These are phyloP conservation scores for Heliconius nattereri DNA, from an alignment of 1,140 invertebrate genomes.

Conservation along the genomic window DNA sequence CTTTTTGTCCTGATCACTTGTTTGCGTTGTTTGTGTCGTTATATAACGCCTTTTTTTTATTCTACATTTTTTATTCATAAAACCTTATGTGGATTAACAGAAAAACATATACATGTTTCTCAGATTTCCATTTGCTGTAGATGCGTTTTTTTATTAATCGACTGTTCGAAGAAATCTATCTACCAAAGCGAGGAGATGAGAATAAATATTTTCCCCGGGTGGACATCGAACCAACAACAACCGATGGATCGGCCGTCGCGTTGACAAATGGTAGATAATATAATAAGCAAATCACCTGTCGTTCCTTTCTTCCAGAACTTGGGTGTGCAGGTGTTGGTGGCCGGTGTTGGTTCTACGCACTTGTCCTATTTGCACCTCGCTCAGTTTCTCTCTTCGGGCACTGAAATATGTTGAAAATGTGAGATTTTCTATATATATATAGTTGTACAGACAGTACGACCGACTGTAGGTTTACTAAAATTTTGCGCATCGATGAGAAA, in stretches of 20 bases:
- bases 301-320: constrained; percentile 72
- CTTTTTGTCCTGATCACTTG: not conserved
- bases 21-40: not conserved
- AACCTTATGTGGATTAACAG: not conserved
- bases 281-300: constrained; percentile 82
- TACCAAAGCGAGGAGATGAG: no score
- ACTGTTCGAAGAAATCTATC: no score
- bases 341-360: constrained; percentile 85
- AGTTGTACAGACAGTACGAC: no score
- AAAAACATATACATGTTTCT: not conserved
- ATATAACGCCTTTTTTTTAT: not conserved
- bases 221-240: not conserved
- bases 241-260: no score
- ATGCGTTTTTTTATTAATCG: no score
- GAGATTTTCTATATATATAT: not conserved
- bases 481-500: no score
- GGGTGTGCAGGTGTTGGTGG: constrained; percentile 52
- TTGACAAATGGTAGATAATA: not conserved
- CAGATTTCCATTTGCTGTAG: not conserved
- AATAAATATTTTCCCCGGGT: no score
- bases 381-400: constrained; percentile 80
- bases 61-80: not conserved
- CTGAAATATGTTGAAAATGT: constrained; percentile 41
- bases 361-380: constrained; percentile 87
- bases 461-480: no score